Evolutionary conservation across 2,888 invertebrate genomes (phyloP).

Genomic region (Aromia moschata): DNA sequence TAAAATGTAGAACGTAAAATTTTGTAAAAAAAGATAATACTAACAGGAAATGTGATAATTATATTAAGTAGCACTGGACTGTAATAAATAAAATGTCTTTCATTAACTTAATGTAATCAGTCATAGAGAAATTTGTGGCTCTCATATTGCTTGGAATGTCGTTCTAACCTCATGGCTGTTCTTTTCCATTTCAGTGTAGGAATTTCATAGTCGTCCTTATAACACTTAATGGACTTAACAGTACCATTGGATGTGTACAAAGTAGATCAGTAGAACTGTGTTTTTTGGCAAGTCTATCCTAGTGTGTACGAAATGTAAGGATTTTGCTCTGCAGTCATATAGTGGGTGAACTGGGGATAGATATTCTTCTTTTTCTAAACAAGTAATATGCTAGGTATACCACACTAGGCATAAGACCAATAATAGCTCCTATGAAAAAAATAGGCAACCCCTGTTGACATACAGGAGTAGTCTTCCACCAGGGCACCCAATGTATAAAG

Average conservation of each 20-base stretch:
- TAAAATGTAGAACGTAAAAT: too few species aligned
- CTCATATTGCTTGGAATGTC: slow-evolving; percentile 57
- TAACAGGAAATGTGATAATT: slow-evolving; percentile 3
- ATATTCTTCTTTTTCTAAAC: slow-evolving; percentile 64
- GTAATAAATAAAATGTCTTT: slow-evolving; percentile 21
- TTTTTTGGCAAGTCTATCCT: slow-evolving; percentile 72
- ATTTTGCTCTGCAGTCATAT: slow-evolving; percentile 83
- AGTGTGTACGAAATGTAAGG: slow-evolving; percentile 85
- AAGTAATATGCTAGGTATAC: slow-evolving; percentile 48
- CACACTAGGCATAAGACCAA: slow-evolving; percentile 51
- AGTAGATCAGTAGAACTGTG: slow-evolving; percentile 60
- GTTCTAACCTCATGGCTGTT: slow-evolving; percentile 71
- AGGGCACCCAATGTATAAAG: slow-evolving; percentile 34
- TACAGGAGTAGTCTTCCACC: slow-evolving; percentile 39
- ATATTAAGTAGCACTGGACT: slow-evolving; percentile 9
- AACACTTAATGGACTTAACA: slow-evolving; percentile 68
- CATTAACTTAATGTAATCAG: slow-evolving; percentile 34
- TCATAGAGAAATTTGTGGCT: slow-evolving; percentile 51
- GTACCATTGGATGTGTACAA: slow-evolving; percentile 48
- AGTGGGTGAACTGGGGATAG: slow-evolving; percentile 82
- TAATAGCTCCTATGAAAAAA: slow-evolving; percentile 51
- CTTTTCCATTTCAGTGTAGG: slow-evolving; percentile 69
- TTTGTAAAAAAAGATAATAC: neutral
- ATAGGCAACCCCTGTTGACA: slow-evolving; percentile 41
- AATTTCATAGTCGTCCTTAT: slow-evolving; percentile 76